phyloP scores from a whole-genome alignment of 2,888 invertebrate species.

The Nomada flava region DNA sequence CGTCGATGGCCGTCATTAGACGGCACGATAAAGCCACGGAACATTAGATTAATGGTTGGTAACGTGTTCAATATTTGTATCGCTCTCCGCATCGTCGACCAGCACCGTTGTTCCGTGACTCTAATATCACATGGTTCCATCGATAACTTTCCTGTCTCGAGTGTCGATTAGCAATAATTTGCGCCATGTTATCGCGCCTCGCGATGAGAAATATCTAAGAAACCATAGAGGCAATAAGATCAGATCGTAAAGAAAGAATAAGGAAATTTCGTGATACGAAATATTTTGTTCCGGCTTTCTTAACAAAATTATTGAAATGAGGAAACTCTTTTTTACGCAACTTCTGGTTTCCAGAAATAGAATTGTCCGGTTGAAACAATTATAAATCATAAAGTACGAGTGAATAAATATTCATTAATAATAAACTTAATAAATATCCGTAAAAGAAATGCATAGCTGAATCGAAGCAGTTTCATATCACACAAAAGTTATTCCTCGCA shows the following conservation, averaged over 20 bases:
- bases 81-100: slow-evolving; percentile 54
- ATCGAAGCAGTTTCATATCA: too few species aligned
- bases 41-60: slow-evolving; percentile 75
- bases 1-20: slow-evolving; percentile 72
- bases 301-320: background rate
- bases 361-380: too few species aligned
- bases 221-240: background rate
- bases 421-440: too few species aligned
- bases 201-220: background rate
- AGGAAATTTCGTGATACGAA: too few species aligned
- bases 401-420: too few species aligned
- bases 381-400: too few species aligned
- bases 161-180: slow-evolving; percentile 66
- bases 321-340: too few species aligned
- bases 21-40: slow-evolving; percentile 72
- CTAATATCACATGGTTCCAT: slow-evolving; percentile 49
- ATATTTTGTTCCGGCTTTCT: background rate
- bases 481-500: too few species aligned
- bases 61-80: slow-evolving; percentile 69
- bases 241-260: too few species aligned
- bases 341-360: too few species aligned
- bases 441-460: too few species aligned
- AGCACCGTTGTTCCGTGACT: slow-evolving; percentile 44
- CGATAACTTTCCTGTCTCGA: slow-evolving; percentile 46
- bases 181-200: slow-evolving; percentile 24